Evolutionary conservation across 2,888 invertebrate species (phyloP).

Genomic region (Agrilus mali): DNA sequence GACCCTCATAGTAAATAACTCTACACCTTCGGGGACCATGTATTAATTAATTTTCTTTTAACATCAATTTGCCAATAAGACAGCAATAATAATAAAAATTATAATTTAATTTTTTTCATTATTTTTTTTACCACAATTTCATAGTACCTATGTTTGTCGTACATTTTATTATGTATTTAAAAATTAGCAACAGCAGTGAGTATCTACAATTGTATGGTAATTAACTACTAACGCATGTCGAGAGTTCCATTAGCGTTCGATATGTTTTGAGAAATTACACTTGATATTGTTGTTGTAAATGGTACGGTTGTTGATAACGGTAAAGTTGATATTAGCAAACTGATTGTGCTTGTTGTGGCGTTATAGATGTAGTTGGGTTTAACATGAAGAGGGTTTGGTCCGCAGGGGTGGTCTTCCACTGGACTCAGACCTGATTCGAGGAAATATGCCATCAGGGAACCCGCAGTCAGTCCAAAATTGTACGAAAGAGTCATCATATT

Average conservation of each 20-base stretch:
- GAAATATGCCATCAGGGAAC: slow-evolving; percentile 72
- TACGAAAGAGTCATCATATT: slow-evolving; percentile 91
- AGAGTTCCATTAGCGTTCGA: slow-evolving; percentile 5
- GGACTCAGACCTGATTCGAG: slow-evolving; percentile 38
- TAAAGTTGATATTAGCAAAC: background rate
- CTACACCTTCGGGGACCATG: no score
- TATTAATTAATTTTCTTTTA: no score
- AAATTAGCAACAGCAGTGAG: background rate
- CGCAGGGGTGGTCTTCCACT: slow-evolving; percentile 23
- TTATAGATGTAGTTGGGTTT: slow-evolving; percentile 6
- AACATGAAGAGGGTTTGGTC: slow-evolving; percentile 8
- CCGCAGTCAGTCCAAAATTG: slow-evolving; percentile 74
- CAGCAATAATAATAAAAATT: no score
- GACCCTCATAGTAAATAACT: no score
- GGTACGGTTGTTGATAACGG: slow-evolving; percentile 9
- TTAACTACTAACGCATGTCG: slow-evolving; percentile 7
- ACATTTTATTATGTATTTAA: background rate
- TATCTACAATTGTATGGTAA: background rate
- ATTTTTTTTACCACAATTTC: no score
- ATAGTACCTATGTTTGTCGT: no score
- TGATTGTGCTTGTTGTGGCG: slow-evolving; percentile 9
- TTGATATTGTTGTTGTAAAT: slow-evolving; percentile 8
- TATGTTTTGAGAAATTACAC: slow-evolving; percentile 6
- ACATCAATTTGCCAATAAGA: no score
- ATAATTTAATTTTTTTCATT: no score